Conservation (phyloP, 2,113 vertebrate species). For the Symphodus melops region DNA sequence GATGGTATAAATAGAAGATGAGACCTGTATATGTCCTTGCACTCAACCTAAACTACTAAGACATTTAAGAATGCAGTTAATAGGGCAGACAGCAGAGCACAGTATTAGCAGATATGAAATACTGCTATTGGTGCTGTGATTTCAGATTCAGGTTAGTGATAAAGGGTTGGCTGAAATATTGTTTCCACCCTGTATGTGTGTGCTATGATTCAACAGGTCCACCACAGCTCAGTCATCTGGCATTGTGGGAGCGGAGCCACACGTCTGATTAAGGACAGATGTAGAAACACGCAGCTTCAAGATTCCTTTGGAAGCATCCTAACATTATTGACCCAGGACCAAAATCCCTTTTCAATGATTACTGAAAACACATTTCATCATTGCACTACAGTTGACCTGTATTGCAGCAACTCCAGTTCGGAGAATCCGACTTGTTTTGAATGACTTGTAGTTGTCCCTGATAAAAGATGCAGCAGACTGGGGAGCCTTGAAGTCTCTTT, state of each 20-base stretch:
- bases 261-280: slow-evolving; percentile 71
- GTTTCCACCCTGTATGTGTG: slow-evolving; percentile 47
- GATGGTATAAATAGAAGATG: not conserved
- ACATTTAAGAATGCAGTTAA: not conserved
- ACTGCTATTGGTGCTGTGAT: slow-evolving; percentile 16
- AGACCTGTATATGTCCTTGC: not conserved
- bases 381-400: not conserved
- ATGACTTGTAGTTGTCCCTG: slow-evolving; percentile 13
- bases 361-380: slow-evolving; percentile 10
- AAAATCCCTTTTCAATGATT: slow-evolving; percentile 19
- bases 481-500: slow-evolving; percentile 8
- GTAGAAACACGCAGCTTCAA: slow-evolving; percentile 45
- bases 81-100: not conserved
- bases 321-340: slow-evolving; percentile 42
- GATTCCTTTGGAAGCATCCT: slow-evolving; percentile 43
- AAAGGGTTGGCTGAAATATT: slow-evolving; percentile 30
- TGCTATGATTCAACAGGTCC: slow-evolving; percentile 73
- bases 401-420: not conserved
- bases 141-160: slow-evolving; percentile 23
- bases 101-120: slow-evolving; percentile 20
- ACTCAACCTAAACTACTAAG: not conserved
- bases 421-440: not conserved
- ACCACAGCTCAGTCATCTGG: slow-evolving; percentile 72
- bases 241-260: slow-evolving; percentile 49
- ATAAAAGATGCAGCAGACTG: slow-evolving; percentile 21